Evolutionary conservation across 2,797 vertebrate species (phyloP).

Genomic region (Sebastes iracundus): DNA sequence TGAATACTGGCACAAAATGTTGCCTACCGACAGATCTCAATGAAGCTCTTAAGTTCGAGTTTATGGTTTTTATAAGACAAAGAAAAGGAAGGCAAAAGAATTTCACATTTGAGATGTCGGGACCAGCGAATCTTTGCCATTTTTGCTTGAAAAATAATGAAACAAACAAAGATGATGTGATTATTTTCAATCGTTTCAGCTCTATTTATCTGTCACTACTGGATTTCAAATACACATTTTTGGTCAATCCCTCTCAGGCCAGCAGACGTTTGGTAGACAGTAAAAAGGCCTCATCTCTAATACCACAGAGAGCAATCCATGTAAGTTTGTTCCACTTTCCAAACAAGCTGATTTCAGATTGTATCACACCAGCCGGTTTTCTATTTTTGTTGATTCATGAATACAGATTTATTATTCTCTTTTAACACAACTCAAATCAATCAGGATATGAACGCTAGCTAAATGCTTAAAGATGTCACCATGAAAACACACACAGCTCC

Average conservation of each 20-base stretch:
- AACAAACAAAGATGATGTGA: background rate
- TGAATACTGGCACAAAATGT: background rate
- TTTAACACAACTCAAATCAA: slow-evolving; percentile 28
- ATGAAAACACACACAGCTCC: background rate
- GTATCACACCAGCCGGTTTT: background rate
- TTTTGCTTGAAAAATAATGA: background rate
- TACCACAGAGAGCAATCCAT: background rate
- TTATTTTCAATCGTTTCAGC: background rate
- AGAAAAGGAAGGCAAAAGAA: background rate
- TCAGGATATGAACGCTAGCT: background rate
- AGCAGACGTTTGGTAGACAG: background rate
- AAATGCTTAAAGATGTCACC: slow-evolving; percentile 7
- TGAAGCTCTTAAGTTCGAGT: background rate
- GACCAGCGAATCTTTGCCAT: background rate
- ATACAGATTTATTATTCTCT: background rate
- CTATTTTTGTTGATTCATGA: slow-evolving; percentile 10
- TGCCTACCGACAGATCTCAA: background rate
- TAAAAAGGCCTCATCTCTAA: background rate
- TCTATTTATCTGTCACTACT: background rate
- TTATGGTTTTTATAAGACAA: background rate
- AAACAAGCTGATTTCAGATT: background rate
- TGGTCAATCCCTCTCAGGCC: background rate
- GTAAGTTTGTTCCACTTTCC: background rate
- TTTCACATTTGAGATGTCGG: too few relatives aligned
- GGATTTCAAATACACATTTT: background rate